phyloP scores from a whole-genome alignment of 1,140 invertebrate genomes.

The Pseudomyrmex gracilis region DNA sequence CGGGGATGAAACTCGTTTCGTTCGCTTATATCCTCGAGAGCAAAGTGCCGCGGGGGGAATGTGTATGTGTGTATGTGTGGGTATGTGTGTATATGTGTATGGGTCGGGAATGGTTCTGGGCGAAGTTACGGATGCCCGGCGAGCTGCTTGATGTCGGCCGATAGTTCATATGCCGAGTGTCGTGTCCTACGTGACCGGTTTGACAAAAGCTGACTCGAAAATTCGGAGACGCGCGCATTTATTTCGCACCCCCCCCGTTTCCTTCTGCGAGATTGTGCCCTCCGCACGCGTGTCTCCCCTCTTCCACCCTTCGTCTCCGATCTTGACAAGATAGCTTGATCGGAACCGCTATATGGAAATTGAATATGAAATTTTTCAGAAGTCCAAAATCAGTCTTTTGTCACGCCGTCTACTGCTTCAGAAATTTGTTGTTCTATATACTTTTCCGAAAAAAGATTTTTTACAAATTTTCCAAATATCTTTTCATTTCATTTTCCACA shows the following conservation, averaged over 20 bases:
- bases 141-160: slow-evolving; percentile 73
- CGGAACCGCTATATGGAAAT: slow-evolving; percentile 24
- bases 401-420: not conserved
- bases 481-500: not conserved
- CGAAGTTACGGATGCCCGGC: slow-evolving; percentile 60
- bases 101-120: slow-evolving; percentile 35
- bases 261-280: slow-evolving; percentile 68
- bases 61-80: not conserved
- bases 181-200: slow-evolving; percentile 73
- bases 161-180: slow-evolving; percentile 79
- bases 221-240: slow-evolving; percentile 76
- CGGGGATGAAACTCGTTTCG: slow-evolving; percentile 63
- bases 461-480: no score
- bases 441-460: not conserved
- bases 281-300: slow-evolving; percentile 35
- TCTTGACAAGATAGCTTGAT: slow-evolving; percentile 29
- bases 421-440: not conserved
- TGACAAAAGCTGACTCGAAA: slow-evolving; percentile 75
- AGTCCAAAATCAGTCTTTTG: slow-evolving; percentile 6
- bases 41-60: slow-evolving; percentile 49
- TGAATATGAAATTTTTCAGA: slow-evolving; percentile 26
- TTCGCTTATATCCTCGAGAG: slow-evolving; percentile 68
- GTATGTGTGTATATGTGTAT: not conserved
- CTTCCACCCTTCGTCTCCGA: slow-evolving; percentile 4
- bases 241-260: slow-evolving; percentile 69